phyloP scores from a whole-genome alignment of 30 jellyfish, hydroid and myxozoan genomes.

The Chrysaora quinquecirrha region DNA sequence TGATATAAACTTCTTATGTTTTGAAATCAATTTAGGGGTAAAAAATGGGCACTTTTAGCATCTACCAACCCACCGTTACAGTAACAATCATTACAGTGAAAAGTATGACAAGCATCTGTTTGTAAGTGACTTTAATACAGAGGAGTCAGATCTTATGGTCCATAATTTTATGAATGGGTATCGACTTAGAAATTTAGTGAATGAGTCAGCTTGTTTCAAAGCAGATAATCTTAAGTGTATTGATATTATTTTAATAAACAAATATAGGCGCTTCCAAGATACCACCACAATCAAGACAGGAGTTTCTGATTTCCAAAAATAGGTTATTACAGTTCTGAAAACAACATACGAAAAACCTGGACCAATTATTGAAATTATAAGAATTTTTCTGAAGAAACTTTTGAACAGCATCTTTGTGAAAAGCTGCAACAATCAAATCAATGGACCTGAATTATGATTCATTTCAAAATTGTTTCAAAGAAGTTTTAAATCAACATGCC shows the following conservation, averaged over 20 bases:
- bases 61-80: slow-evolving; percentile 1
- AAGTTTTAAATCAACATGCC: not conserved
- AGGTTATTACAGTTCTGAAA: not conserved
- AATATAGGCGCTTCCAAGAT: not conserved
- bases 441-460: too few relatives aligned
- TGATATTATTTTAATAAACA: not conserved
- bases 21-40: not conserved
- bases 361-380: too few relatives aligned
- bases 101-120: not conserved
- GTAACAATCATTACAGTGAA: not conserved
- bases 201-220: not conserved
- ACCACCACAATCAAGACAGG: not conserved
- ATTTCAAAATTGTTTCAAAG: not conserved
- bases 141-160: too few relatives aligned
- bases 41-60: not conserved
- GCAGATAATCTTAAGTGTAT: not conserved
- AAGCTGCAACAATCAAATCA: not conserved
- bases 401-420: not conserved
- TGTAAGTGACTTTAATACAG: too few relatives aligned
- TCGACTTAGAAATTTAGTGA: not conserved
- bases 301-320: not conserved
- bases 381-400: too few relatives aligned
- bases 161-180: not conserved
- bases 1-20: not conserved
- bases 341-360: too few relatives aligned